Conservation (phyloP, 2,113 vertebrate genomes). For the Glaucidium brasilianum region DNA sequence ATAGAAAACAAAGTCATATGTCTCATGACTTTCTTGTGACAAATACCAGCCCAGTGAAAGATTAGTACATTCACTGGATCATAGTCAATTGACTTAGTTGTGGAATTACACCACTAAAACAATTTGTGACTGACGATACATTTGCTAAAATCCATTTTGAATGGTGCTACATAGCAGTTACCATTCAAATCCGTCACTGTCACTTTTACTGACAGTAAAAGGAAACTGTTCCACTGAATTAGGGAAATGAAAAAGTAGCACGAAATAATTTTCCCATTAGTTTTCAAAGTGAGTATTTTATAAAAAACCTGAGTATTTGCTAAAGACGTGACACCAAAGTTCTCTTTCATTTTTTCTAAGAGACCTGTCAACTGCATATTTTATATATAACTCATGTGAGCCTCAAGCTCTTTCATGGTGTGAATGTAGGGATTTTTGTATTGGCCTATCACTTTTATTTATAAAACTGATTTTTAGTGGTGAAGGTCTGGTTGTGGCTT, state of each 20-base stretch:
- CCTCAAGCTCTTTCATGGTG: not conserved
- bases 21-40: not conserved
- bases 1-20: not conserved
- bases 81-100: not conserved
- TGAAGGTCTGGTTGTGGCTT: not conserved
- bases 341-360: not conserved
- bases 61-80: not conserved
- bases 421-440: accelerated
- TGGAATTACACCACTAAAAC: not conserved
- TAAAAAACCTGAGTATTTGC: not conserved
- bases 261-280: not conserved
- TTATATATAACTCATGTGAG: not conserved
- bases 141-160: not conserved
- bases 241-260: not conserved
- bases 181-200: not conserved
- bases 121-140: not conserved
- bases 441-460: not conserved
- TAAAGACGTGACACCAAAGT: not conserved
- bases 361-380: not conserved
- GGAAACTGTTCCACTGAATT: not conserved
- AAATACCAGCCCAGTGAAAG: not conserved
- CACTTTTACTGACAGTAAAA: not conserved
- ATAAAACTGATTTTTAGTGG: not conserved
- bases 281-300: not conserved
- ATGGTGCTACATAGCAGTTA: not conserved